Evolutionary conservation across 1,140 invertebrate genomes (phyloP).

Genomic region (Psilanteris sp.): DNA sequence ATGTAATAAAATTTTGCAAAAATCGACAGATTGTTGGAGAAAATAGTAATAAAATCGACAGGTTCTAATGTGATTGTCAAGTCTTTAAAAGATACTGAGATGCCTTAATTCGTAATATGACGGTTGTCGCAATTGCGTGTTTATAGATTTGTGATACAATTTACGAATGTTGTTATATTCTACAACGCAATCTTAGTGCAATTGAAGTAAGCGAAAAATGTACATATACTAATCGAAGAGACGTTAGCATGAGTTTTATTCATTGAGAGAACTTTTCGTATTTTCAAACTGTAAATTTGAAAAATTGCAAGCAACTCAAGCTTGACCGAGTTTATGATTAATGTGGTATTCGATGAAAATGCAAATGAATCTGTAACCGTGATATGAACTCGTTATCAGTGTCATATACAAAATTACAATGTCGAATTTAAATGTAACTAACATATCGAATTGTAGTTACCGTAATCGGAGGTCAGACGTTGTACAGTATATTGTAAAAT

Average conservation of each 20-base stretch:
- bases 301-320: too few species aligned
- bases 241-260: constrained; percentile 18
- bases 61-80: constrained; percentile 48
- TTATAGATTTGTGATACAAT: constrained; percentile 66
- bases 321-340: constrained; percentile 11
- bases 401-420: constrained; percentile 35
- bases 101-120: constrained; percentile 56
- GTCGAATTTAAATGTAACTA: constrained; percentile 45
- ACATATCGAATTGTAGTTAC: constrained; percentile 29
- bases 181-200: constrained; percentile 66
- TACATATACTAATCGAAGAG: constrained; percentile 12
- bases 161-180: constrained; percentile 61
- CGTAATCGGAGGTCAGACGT: constrained; percentile 60
- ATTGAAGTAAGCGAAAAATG: constrained; percentile 46
- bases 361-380: neutral
- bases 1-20: too few species aligned
- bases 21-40: neutral
- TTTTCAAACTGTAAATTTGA: constrained; percentile 8
- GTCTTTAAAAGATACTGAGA: constrained; percentile 52
- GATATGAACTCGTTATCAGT: constrained; percentile 37
- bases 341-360: constrained; percentile 8
- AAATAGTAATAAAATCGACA: constrained; percentile 18
- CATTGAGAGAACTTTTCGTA: neutral
- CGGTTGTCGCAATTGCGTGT: constrained; percentile 33
- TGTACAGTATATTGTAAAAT: constrained; percentile 78